These are phyloP conservation scores for Cacoxenus indagator DNA, from an alignment of 2,888 invertebrate genomes.

Conservation along the genomic window DNA sequence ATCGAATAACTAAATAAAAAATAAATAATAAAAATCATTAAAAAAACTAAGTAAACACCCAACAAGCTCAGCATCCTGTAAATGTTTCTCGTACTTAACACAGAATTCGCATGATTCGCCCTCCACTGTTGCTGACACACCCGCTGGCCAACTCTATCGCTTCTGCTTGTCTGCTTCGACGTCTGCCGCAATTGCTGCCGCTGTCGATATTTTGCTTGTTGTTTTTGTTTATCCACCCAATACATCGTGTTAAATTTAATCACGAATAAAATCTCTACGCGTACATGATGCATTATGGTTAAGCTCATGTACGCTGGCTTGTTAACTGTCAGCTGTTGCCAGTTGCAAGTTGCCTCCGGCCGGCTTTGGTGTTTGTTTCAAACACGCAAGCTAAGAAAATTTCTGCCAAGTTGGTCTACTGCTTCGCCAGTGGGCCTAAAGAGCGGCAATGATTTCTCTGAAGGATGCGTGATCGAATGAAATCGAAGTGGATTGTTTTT, in stretches of 20 bases:
- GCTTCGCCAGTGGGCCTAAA: neutral
- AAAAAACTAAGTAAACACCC: neutral
- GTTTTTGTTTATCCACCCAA: conserved; percentile 16
- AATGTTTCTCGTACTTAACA: conserved; percentile 12
- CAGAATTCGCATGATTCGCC: conserved; percentile 16
- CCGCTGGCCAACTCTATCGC: neutral
- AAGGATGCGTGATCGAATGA: neutral
- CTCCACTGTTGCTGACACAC: neutral
- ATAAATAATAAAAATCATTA: neutral
- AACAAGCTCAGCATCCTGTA: conserved; percentile 14
- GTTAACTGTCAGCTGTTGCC: conserved; percentile 28
- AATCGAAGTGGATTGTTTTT: neutral
- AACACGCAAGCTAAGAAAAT: neutral
- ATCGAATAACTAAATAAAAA: neutral
- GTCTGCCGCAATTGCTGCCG: neutral
- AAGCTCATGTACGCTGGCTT: conserved; percentile 13
- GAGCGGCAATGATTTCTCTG: neutral
- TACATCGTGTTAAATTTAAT: conserved; percentile 37
- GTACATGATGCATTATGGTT: conserved; percentile 33
- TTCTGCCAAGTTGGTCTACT: neutral
- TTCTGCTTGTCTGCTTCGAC: neutral
- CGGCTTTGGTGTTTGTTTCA: neutral
- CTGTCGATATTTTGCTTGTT: neutral
- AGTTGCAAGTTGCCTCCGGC: neutral
- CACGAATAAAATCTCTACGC: conserved; percentile 33